Percentiles rank a stretch among this genome's conserved stretches.
Evolutionary conservation across 1,140 invertebrate species (phyloP).

Genomic region (Drosophila burlai): DNA sequence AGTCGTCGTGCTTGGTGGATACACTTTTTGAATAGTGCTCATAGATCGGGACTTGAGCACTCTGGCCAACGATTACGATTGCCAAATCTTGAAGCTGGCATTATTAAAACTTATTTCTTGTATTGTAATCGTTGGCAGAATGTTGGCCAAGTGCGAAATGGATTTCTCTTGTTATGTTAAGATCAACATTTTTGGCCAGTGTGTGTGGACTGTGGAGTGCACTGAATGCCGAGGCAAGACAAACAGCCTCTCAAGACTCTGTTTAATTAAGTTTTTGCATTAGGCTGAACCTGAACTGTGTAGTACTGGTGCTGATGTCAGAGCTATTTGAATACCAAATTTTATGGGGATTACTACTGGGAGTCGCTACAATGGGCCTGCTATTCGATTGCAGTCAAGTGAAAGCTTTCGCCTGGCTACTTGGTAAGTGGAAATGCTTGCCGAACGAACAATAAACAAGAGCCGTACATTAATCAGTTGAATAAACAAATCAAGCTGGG

Average conservation of each 20-base stretch:
- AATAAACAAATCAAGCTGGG: slow-evolving; percentile 51
- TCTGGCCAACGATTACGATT: slow-evolving; percentile 58
- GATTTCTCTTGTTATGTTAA: slow-evolving; percentile 21
- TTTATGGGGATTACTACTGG: slow-evolving; percentile 12
- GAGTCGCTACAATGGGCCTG: slow-evolving; percentile 20
- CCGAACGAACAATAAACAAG: slow-evolving; percentile 33
- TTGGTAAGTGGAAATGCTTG: slow-evolving; percentile 33
- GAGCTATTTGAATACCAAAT: slow-evolving; percentile 36
- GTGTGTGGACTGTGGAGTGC: slow-evolving; percentile 1
- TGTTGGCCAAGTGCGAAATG: slow-evolving; percentile 46
- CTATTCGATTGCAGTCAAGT: slow-evolving; percentile 26
- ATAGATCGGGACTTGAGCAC: slow-evolving; percentile 33
- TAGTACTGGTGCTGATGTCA: slow-evolving; percentile 14
- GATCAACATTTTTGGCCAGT: slow-evolving; percentile 5
- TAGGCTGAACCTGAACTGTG: background rate
- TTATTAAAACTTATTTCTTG: slow-evolving; percentile 66
- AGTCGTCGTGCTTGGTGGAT: slow-evolving; percentile 12
- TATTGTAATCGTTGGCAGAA: slow-evolving; percentile 65
- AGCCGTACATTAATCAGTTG: slow-evolving; percentile 65
- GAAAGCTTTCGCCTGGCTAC: slow-evolving; percentile 26
- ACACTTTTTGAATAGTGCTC: slow-evolving; percentile 2
- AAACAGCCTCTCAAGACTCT: slow-evolving; percentile 26
- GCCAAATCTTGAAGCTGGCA: slow-evolving; percentile 59
- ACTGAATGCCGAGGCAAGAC: slow-evolving; percentile 10
- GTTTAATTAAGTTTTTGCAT: slow-evolving; percentile 40